Percentiles rank a stretch among this genome's conserved stretches.
Evolutionary conservation across 2,797 vertebrate species (phyloP).

Genomic region (Oreochromis grahami): DNA sequence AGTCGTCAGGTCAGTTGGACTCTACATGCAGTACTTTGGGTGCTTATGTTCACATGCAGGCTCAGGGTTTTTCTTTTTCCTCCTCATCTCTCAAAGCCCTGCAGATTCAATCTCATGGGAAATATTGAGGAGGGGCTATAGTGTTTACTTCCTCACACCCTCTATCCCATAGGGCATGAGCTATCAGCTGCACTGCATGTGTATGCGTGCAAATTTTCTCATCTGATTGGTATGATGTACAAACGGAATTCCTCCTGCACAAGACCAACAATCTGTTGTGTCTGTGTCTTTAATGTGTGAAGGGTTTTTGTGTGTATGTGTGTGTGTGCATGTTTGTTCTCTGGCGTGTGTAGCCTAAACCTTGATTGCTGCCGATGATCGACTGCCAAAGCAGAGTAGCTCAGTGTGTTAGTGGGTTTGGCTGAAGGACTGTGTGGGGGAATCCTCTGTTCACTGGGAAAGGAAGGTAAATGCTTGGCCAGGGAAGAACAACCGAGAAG

Average conservation of each 20-base stretch:
- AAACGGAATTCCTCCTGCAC: neutral
- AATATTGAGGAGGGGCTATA: constrained; percentile 45
- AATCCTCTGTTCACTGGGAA: constrained; percentile 29
- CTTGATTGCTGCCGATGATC: constrained; percentile 41
- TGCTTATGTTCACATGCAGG: constrained; percentile 16
- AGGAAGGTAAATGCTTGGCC: neutral
- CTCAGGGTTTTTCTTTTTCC: constrained; percentile 52
- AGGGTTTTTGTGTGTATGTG: neutral
- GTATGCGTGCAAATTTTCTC: neutral
- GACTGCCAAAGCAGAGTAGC: constrained; percentile 39
- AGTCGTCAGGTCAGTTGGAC: neutral
- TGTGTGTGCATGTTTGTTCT: neutral
- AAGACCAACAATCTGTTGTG: neutral
- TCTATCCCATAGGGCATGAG: constrained; percentile 51
- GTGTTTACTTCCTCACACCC: constrained; percentile 69
- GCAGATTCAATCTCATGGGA: constrained; percentile 72
- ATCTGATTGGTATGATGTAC: neutral
- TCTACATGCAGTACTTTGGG: neutral
- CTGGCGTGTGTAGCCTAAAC: constrained; percentile 34
- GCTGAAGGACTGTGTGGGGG: constrained; percentile 40
- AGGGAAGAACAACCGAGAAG: neutral
- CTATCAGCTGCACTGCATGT: constrained; percentile 39
- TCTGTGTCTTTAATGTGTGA: neutral
- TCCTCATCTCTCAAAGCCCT: constrained; percentile 56
- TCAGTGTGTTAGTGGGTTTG: constrained; percentile 60